phyloP scores from a whole-genome alignment of 1,140 invertebrate species.

The Ruditapes philippinarum region DNA sequence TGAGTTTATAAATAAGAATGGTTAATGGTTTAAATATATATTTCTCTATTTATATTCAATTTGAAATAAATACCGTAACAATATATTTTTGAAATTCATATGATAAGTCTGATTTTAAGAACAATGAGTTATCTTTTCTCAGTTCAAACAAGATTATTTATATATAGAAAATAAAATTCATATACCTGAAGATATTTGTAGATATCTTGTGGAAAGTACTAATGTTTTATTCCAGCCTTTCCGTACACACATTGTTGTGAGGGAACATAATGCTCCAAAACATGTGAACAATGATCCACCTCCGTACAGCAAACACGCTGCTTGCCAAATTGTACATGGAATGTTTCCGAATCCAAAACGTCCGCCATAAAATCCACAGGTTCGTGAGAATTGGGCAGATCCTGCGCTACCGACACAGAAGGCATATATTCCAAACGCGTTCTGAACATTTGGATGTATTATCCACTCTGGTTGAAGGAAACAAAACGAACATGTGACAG shows the following conservation, averaged over 20 bases:
- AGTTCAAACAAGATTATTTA: no score
- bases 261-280: slow-evolving; percentile 73
- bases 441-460: slow-evolving; percentile 68
- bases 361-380: slow-evolving; percentile 80
- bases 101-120: no score
- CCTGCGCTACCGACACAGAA: slow-evolving; percentile 45
- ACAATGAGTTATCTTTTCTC: no score
- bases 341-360: slow-evolving; percentile 73
- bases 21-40: no score
- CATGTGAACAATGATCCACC: slow-evolving; percentile 80
- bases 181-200: no score
- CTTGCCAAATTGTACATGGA: slow-evolving; percentile 80
- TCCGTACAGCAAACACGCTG: slow-evolving; percentile 81
- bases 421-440: slow-evolving; percentile 77
- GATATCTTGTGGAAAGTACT: no score
- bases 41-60: no score
- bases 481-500: slow-evolving; percentile 76
- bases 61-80: no score
- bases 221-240: slow-evolving; percentile 45
- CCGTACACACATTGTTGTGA: slow-evolving; percentile 64
- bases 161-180: no score
- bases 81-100: no score
- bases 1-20: no score
- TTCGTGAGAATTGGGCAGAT: no score
- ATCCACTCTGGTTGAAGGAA: slow-evolving; percentile 84